These are phyloP conservation scores for Xenops minutus DNA, from an alignment of 2,797 vertebrate species.

Conservation along the genomic window DNA sequence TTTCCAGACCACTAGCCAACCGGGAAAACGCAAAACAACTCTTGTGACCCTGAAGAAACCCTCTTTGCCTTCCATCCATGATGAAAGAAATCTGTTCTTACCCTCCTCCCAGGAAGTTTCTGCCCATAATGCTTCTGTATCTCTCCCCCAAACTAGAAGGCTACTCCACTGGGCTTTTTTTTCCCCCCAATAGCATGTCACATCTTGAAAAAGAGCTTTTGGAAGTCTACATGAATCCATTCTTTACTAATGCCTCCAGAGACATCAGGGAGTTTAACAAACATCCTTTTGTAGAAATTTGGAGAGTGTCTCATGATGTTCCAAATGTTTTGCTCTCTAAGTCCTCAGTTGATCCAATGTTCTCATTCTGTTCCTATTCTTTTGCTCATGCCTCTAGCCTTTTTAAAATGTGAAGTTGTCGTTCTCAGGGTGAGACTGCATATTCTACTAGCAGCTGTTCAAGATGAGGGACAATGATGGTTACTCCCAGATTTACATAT, in stretches of 20 bases:
- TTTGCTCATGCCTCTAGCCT: slow-evolving; percentile 25
- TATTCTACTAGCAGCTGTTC: slow-evolving; percentile 29
- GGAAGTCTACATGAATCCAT: not conserved
- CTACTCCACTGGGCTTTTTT: not conserved
- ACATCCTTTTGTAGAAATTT: not conserved
- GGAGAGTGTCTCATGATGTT: not conserved
- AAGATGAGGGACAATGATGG: slow-evolving; percentile 1
- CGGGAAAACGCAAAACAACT: not conserved
- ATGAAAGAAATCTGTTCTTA: not conserved
- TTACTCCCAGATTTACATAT: not conserved
- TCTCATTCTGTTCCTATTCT: slow-evolving; percentile 40
- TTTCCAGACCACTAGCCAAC: not conserved
- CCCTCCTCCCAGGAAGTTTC: not conserved
- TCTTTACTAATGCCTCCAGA: slow-evolving; percentile 9
- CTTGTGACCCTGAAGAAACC: not conserved
- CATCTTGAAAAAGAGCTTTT: not conserved
- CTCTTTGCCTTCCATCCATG: not conserved
- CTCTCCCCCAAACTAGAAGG: not conserved
- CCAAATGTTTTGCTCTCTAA: slow-evolving; percentile 25
- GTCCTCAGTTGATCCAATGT: slow-evolving; percentile 43
- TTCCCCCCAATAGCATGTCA: not conserved
- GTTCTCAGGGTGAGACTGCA: not conserved
- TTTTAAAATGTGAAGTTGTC: slow-evolving; percentile 38
- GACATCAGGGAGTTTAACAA: not conserved
- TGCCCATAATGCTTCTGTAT: not conserved